These are phyloP conservation scores for Poeciliopsis prolifica DNA, from an alignment of 2,113 vertebrate genomes.

Conservation along the genomic window DNA sequence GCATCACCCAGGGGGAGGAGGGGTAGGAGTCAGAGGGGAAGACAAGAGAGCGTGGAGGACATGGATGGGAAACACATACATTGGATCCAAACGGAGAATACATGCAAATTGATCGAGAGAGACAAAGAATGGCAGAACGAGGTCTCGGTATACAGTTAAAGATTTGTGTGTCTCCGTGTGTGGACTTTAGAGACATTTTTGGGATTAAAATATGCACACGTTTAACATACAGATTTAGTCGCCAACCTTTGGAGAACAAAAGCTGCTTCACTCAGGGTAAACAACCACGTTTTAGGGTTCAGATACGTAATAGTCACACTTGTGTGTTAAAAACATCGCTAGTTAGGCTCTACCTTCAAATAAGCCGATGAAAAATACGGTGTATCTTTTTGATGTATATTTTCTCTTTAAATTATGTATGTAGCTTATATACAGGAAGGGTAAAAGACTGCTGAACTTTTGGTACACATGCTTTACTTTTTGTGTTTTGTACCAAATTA, in stretches of 20 bases:
- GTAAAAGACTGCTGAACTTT: too few species aligned
- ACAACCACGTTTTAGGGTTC: neutral
- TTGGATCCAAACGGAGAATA: slow-evolving; percentile 57
- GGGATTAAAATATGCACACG: too few species aligned
- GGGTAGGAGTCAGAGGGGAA: slow-evolving; percentile 42
- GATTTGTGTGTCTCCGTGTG: slow-evolving; percentile 11
- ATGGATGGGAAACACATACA: slow-evolving; percentile 66
- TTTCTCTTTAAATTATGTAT: too few species aligned
- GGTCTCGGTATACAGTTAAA: slow-evolving; percentile 10
- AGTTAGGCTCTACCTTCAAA: too few species aligned
- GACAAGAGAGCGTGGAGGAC: slow-evolving; percentile 38
- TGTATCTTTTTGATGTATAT: too few species aligned
- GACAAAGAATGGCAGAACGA: slow-evolving; percentile 33
- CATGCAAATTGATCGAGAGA: slow-evolving; percentile 44
- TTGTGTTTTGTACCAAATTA: too few species aligned
- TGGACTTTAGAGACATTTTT: neutral
- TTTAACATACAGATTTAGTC: neutral
- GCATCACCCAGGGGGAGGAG: slow-evolving; percentile 75
- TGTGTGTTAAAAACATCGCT: neutral
- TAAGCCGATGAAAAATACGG: too few species aligned
- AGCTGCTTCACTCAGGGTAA: neutral
- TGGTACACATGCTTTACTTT: too few species aligned
- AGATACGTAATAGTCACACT: neutral
- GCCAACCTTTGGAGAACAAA: neutral
- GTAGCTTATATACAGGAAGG: too few species aligned